Evolutionary conservation across 2,113 vertebrate species (phyloP), one percentile per base, ranked within the genome.

Genomic region (Camelus bactrianus): DNA sequence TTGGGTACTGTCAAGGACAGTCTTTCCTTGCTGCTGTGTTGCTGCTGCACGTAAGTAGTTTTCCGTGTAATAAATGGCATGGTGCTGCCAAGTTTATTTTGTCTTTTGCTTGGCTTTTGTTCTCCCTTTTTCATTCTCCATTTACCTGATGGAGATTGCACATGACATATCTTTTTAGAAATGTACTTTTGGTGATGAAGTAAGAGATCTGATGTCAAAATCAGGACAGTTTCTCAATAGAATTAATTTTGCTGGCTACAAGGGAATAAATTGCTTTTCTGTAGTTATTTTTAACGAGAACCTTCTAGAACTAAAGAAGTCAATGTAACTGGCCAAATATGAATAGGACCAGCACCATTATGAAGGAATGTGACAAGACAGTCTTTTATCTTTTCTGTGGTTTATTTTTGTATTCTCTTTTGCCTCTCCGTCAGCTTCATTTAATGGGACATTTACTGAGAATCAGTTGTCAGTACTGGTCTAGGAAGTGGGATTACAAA

Each of bases 1-100:
- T 99, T n/a, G 99, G 99, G 42, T 99, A 99, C 91, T 99, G 99
- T 98, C 99, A 99, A 98, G 99, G 99, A 80, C 99, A 99, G 98
- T 99, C 99, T 9, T 99, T 99, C 97, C 99, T 99, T 35, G 99
- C 99, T 90, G 99, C 99, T 64, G 99, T 99, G 77, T 98, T 99
- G 64, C 99, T 99, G 8, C 98, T 99, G 69, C 99, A 99, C 94
- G 99, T 99, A 97, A 99, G 99, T 99, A 98, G 80, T 96, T 90
- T 97, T 96, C 83, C 50, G 30, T 28, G 35, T 82, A 32, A 52
- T 56, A 85, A 89, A 88, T 95, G 95, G 80, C 85, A 96, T 58
- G 48, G 32, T 88, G 89, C 91, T 93, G 91, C 93, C 82, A 95
- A 82, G 67, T 96, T 89, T 42, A 90, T 93, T 97, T 80, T 96